Evolutionary conservation across 2,797 vertebrate genomes (phyloP).

Genomic region (Onychomys torridus): DNA sequence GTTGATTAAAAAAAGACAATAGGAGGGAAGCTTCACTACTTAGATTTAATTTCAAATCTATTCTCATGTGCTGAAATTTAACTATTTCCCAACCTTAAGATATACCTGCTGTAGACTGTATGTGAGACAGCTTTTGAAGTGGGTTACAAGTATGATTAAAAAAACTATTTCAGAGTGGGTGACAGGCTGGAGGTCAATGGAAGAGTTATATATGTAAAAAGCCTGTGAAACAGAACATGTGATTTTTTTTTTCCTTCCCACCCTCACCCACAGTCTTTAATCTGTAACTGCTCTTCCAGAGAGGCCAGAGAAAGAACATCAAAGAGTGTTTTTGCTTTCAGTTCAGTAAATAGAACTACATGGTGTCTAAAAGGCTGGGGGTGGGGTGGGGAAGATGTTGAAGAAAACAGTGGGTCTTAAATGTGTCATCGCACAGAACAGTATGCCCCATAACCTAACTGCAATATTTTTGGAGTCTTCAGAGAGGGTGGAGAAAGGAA

Average conservation of each 20-base stretch:
- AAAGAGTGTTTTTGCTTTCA: neutral
- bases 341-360: slow-evolving; percentile 20
- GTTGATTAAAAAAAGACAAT: neutral
- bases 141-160: neutral
- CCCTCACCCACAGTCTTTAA: neutral
- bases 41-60: neutral
- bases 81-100: neutral
- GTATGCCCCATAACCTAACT: neutral
- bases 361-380: neutral
- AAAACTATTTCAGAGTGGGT: neutral
- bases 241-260: neutral
- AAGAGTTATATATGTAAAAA: neutral
- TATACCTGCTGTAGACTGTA: slow-evolving; percentile 12
- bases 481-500: neutral
- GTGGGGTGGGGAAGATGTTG: neutral
- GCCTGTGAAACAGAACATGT: neutral
- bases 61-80: neutral
- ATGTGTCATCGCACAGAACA: slow-evolving; percentile 3
- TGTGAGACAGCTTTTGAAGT: slow-evolving; percentile 39
- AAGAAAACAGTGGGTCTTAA: slow-evolving; percentile 22
- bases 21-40: neutral
- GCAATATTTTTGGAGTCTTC: neutral
- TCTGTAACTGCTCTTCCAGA: neutral
- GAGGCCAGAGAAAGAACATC: neutral
- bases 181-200: neutral